A percentile compares a stretch with the other conserved stretches of the same genome.
phyloP scores from a whole-genome alignment of 1,140 invertebrate genomes.

The Drosophila aff. region DNA sequence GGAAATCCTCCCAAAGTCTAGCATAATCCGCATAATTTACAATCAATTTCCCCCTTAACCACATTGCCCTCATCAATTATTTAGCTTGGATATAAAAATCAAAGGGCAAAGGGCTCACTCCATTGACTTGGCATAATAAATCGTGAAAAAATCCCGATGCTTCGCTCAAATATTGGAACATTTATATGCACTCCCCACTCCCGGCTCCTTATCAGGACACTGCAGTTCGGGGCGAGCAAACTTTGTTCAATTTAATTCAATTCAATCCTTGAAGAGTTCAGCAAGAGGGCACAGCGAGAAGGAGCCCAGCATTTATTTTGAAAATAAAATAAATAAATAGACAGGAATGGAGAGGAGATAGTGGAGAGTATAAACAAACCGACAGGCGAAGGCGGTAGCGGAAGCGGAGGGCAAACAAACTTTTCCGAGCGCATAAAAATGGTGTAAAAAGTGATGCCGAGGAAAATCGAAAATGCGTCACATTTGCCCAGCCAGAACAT shows the following conservation, averaged over 20 bases:
- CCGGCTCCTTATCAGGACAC: conserved; percentile 41
- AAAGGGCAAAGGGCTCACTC: conserved; percentile 14
- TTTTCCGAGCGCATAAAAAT: conserved; percentile 61
- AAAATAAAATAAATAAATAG: conserved; percentile 76
- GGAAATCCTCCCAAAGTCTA: neutral
- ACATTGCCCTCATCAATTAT: conserved; percentile 21
- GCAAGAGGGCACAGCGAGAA: conserved; percentile 19
- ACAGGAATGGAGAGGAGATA: conserved; percentile 41
- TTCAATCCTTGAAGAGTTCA: conserved; percentile 55
- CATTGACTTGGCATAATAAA: conserved; percentile 42
- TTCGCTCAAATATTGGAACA: conserved; percentile 32
- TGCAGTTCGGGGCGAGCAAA: conserved; percentile 37
- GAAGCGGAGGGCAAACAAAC: conserved; percentile 49
- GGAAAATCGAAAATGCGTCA: conserved; percentile 70
- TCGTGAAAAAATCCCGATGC: conserved; percentile 23
- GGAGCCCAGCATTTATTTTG: conserved; percentile 62
- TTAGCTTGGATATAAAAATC: conserved; percentile 7
- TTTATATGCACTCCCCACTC: conserved; percentile 33
- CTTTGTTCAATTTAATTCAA: conserved; percentile 70
- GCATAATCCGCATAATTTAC: neutral
- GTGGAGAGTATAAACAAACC: conserved; percentile 63
- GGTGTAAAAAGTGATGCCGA: conserved; percentile 47
- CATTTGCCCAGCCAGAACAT: conserved; percentile 69
- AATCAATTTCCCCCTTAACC: neutral
- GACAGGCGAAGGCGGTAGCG: conserved; percentile 18